phyloP scores from a whole-genome alignment of 2,113 vertebrate genomes.

The Carassius carassius region DNA sequence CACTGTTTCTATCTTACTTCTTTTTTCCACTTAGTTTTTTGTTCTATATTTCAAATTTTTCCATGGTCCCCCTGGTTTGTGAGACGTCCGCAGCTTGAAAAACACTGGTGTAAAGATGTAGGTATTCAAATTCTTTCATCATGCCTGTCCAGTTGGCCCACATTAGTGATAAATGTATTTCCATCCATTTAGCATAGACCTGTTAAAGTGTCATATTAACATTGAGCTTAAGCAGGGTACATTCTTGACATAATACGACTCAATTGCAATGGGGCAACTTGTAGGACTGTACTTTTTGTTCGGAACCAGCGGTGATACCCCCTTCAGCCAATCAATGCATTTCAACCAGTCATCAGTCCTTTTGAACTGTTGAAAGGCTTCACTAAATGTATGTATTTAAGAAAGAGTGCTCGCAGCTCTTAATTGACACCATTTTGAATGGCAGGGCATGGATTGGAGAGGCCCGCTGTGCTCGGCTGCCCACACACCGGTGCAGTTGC shows the following conservation, averaged over 20 bases:
- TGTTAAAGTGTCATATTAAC: constrained; percentile 36
- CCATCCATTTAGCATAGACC: not conserved
- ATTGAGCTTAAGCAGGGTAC: constrained; percentile 16
- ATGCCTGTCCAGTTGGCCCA: not conserved
- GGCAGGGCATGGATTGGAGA: constrained; percentile 49
- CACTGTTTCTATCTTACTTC: not conserved
- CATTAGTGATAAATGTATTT: not conserved
- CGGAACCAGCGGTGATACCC: constrained; percentile 3
- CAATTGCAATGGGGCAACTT: not conserved
- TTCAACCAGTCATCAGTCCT: constrained; percentile 21
- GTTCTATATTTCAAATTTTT: not conserved
- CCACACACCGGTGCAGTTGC: constrained; percentile 77
- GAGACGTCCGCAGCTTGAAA: not conserved
- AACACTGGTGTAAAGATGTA: not conserved
- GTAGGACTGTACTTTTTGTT: constrained; percentile 34
- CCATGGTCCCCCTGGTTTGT: not conserved
- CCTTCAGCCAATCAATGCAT: constrained; percentile 35
- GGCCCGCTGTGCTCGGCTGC: constrained; percentile 64
- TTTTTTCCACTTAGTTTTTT: not conserved
- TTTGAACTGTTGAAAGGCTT: constrained; percentile 37
- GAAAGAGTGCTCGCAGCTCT: constrained; percentile 29
- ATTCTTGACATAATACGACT: constrained; percentile 21
- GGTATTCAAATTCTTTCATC: not conserved
- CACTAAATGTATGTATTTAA: constrained; percentile 25
- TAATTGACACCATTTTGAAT: constrained; percentile 36